Evolutionary conservation across 2,888 invertebrate species (phyloP), one percentile per base, ranked within the genome.

Genomic region (Tuta absoluta): DNA sequence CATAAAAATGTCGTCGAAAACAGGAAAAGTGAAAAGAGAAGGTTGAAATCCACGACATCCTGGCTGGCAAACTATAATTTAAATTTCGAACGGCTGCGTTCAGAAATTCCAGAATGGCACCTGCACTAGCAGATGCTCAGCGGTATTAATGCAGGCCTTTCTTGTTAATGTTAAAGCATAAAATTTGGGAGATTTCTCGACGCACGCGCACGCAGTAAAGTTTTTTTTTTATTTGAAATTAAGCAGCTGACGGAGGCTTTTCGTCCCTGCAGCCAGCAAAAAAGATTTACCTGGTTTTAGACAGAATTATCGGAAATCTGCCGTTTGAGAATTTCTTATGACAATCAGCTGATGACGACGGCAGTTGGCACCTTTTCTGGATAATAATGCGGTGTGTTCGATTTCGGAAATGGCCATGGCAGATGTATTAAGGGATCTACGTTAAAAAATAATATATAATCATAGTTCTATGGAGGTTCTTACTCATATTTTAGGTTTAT

Each of bases 71-170:
- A 28, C n/a, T 28, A 61, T 61, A 61, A 61, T 61, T 70, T 69
- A 67, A 41, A 69, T 61, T 71, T 67, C 65, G 66, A 71, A 71
- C 66, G 68, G 70, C 69, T 69, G 67, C 72, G 73, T 75, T 76
- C 74, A 72, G 80, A 81, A 82, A 85, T 85, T 82, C 82, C 81
- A 68, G 66, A 65, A 45, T 62, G 72, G 73, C 90, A 91, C 89
- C 89, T 91, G 90, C 87, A 71, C 65, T 58, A 66, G 85, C 90
- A 91, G 90, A 87, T 91, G 90, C 82, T 79, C 68, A 67, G 72
- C 72, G 72, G 74, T 75, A 81, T 81, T 78, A 80, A 82, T 76
- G 72, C 78, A 79, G 73, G 74, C 67, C 69, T 65, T 53, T 8
- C 56, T 56, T 56, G 56, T 56, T 56, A 56, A 56, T 70, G 68